Conservation (phyloP, 2,888 invertebrate species). For the Lasioglossum malachurum region DNA sequence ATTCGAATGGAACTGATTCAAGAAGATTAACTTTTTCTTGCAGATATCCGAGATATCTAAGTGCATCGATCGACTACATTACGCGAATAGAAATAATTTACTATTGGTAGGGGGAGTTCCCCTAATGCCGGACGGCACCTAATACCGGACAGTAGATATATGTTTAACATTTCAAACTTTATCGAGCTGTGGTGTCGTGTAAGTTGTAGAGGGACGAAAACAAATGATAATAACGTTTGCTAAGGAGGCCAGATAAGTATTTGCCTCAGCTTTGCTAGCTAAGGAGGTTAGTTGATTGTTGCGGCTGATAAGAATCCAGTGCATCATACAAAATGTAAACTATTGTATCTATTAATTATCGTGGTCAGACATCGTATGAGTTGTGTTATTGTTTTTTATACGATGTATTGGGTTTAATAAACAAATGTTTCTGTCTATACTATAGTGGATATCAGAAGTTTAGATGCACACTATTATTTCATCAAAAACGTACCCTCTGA, state of each 20-base stretch:
- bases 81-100: background rate
- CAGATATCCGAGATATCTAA: background rate
- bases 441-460: too few species aligned
- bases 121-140: conserved; percentile 4
- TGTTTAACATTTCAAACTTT: background rate
- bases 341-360: background rate
- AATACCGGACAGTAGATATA: conserved; percentile 55
- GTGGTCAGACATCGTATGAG: background rate
- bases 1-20: background rate
- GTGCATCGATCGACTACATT: background rate
- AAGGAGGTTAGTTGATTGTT: background rate
- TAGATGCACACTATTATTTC: too few species aligned
- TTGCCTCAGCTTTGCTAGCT: background rate
- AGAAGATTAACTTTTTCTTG: background rate
- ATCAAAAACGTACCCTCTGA: too few species aligned
- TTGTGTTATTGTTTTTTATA: background rate
- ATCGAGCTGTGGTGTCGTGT: background rate
- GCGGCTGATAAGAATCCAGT: background rate
- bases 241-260: background rate
- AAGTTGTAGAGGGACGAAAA: background rate
- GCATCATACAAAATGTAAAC: background rate
- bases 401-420: background rate
- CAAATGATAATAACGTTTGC: background rate
- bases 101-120: conserved; percentile 4
- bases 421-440: background rate